Evolutionary conservation across 92 coral and sea anemone genomes (phyloP).

Genomic region (Pocillopora meandrina): DNA sequence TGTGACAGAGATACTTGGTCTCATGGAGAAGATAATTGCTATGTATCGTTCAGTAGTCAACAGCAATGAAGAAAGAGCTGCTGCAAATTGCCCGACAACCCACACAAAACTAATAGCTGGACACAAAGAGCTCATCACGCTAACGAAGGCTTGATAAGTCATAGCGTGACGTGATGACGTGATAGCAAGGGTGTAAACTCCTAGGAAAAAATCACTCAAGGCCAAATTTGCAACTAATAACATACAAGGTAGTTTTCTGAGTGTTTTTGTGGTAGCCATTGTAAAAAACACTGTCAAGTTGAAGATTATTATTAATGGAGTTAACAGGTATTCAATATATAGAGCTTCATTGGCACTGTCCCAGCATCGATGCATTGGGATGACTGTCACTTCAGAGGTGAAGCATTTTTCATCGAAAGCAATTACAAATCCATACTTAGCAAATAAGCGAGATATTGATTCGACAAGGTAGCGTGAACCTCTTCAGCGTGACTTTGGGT

Average conservation of each 20-base stretch:
- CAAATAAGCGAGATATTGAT: slow-evolving; percentile 47
- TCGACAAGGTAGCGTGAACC: slow-evolving; percentile 54
- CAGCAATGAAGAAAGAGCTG: slow-evolving; percentile 59
- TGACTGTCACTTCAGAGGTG: slow-evolving; percentile 46
- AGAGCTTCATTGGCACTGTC: slow-evolving; percentile 63
- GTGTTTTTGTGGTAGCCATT: slow-evolving; percentile 44
- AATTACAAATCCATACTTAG: slow-evolving; percentile 64
- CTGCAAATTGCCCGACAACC: slow-evolving; percentile 63
- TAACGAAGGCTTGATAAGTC: slow-evolving; percentile 45
- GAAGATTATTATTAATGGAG: slow-evolving; percentile 59
- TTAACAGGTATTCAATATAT: slow-evolving; percentile 54
- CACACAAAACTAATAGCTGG: slow-evolving; percentile 65
- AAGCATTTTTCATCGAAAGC: slow-evolving; percentile 45
- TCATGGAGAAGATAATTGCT: slow-evolving; percentile 66
- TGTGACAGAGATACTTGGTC: slow-evolving; percentile 57
- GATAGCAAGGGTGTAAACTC: slow-evolving; percentile 58
- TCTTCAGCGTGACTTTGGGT: slow-evolving; percentile 65
- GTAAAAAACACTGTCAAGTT: slow-evolving; percentile 52
- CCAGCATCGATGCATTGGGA: slow-evolving; percentile 78
- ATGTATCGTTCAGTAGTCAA: slow-evolving; percentile 73
- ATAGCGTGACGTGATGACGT: slow-evolving; percentile 58
- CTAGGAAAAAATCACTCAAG: slow-evolving; percentile 44
- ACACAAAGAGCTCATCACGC: slow-evolving; percentile 32
- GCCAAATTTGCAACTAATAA: slow-evolving; percentile 53
- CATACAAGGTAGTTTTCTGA: slow-evolving; percentile 60